These are phyloP conservation scores for Teinopalpus imperialis DNA, from an alignment of 2,888 invertebrate species.

Conservation along the genomic window DNA sequence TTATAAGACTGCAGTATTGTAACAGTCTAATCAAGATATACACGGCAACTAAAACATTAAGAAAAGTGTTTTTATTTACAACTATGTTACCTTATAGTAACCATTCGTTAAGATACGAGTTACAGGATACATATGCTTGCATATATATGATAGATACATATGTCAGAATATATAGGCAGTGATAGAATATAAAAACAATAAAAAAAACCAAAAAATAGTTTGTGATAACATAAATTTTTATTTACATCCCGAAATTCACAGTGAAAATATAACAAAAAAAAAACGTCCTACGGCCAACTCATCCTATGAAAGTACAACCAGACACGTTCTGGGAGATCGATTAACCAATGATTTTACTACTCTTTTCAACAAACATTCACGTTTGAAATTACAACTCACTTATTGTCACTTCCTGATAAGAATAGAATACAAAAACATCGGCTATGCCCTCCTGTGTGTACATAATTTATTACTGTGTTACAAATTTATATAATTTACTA, in stretches of 20 bases:
- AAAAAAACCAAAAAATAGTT: conserved; percentile 46
- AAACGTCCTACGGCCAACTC: conserved; percentile 53
- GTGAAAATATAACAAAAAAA: conserved; percentile 69
- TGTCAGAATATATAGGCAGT: conserved; percentile 9
- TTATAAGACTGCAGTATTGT: conserved; percentile 17
- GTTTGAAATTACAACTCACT: conserved; percentile 26
- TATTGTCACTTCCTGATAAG: conserved; percentile 36
- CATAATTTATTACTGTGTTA: conserved; percentile 46
- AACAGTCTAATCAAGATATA: conserved; percentile 6
- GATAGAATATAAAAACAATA: conserved; percentile 16
- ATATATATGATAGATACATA: conserved; percentile 4
- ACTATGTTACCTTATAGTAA: no score
- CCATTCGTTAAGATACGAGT: no score
- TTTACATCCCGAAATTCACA: conserved; percentile 79
- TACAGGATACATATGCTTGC: no score
- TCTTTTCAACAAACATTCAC: conserved; percentile 44
- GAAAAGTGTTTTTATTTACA: conserved; percentile 16
- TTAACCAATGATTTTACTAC: conserved; percentile 43
- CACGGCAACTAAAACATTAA: conserved; percentile 8
- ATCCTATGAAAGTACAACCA: conserved; percentile 59
- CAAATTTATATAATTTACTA: conserved; percentile 41
- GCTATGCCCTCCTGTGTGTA: conserved; percentile 60
- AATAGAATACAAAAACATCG: conserved; percentile 28
- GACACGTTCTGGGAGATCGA: conserved; percentile 38
- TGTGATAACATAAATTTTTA: conserved; percentile 80